Percentiles rank a stretch among this genome's conserved stretches.
These are phyloP conservation scores for Seriola quinqueradiata DNA, from an alignment of 2,113 vertebrate genomes.

Conservation along the genomic window DNA sequence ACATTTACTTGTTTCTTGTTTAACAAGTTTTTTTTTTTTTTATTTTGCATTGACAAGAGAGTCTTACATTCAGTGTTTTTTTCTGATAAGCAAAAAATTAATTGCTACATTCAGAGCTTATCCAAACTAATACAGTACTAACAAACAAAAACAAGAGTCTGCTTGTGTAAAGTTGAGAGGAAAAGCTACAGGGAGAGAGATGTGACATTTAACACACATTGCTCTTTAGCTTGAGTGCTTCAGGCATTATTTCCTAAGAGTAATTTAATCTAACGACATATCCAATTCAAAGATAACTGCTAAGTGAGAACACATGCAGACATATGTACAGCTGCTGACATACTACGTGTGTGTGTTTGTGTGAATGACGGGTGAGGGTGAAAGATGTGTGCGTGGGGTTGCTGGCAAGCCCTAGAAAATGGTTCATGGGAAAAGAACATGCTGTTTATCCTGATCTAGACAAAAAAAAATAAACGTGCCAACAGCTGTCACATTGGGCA, in stretches of 20 bases:
- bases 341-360: constrained; percentile 13
- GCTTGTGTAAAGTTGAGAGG: not conserved
- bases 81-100: too few species aligned
- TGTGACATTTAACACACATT: constrained; percentile 6
- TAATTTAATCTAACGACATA: constrained; percentile 19
- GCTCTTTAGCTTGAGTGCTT: not conserved
- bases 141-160: not conserved
- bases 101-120: not conserved
- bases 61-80: too few species aligned
- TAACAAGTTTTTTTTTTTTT: too few species aligned
- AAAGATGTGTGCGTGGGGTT: constrained; percentile 15
- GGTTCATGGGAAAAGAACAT: constrained; percentile 72
- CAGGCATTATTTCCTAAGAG: not conserved
- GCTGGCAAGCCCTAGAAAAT: constrained; percentile 43
- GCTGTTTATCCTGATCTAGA: constrained; percentile 54
- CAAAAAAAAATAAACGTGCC: constrained; percentile 60
- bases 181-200: not conserved
- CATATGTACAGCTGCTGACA: constrained; percentile 44
- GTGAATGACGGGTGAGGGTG: too few species aligned
- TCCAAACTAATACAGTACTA: not conserved
- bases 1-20: not conserved
- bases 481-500: constrained; percentile 65
- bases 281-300: constrained; percentile 32
- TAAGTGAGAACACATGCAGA: not conserved
- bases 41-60: not conserved